Evolutionary conservation across 2,888 invertebrate genomes (phyloP).

Genomic region (Andrena flavipes): DNA sequence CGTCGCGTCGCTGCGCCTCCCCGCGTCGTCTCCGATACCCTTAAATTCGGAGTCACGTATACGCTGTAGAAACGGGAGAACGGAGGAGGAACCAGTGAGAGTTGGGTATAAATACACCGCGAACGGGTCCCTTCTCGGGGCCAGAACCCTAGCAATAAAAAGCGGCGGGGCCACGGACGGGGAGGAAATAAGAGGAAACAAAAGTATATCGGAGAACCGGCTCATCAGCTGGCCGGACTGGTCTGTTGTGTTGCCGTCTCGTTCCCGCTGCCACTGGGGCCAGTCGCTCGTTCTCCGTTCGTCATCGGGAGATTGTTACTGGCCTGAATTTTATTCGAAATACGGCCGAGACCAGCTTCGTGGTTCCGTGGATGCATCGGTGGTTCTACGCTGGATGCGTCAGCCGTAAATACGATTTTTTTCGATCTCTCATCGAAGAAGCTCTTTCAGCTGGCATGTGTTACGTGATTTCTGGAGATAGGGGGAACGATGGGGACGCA

Average conservation of each 20-base stretch:
- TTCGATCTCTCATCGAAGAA: not conserved
- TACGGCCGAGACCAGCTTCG: conserved; percentile 58
- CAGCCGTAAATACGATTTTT: conserved; percentile 43
- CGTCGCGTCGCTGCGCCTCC: conserved; percentile 61
- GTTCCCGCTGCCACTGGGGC: conserved; percentile 36
- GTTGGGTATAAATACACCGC: conserved; percentile 80
- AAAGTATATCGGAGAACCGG: conserved; percentile 82
- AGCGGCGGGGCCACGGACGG: conserved; percentile 61
- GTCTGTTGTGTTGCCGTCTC: conserved; percentile 77
- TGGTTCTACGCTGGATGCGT: conserved; percentile 53
- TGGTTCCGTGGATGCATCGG: conserved; percentile 54
- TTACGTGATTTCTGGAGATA: not conserved
- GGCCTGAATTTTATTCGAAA: conserved; percentile 81
- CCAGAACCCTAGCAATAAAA: conserved; percentile 72
- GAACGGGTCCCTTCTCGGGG: conserved; percentile 69
- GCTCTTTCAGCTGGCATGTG: not conserved
- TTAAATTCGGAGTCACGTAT: conserved; percentile 72
- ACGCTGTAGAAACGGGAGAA: conserved; percentile 51
- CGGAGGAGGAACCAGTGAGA: conserved; percentile 76
- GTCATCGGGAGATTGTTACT: conserved; percentile 74
- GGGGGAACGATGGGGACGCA: not conserved
- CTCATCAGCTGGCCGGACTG: conserved; percentile 84
- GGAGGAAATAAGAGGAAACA: conserved; percentile 80
- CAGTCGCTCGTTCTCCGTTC: conserved; percentile 57
- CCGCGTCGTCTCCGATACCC: conserved; percentile 56